Evolutionary conservation across 2,113 vertebrate species (phyloP).

Genomic region (Pongo pygmaeus): DNA sequence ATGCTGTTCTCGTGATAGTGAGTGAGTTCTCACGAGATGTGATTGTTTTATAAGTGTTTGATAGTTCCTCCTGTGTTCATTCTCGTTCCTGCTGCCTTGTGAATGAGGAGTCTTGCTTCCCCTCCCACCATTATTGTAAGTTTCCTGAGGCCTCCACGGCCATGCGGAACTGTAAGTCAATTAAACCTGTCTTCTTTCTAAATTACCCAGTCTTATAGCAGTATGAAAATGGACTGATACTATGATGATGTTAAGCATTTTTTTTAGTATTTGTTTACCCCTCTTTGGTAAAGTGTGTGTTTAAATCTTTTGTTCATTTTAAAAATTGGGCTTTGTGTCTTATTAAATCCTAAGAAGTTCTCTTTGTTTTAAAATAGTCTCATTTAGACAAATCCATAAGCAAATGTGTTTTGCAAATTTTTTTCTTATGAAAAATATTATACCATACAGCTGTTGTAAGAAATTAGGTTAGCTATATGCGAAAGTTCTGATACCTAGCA

Average conservation of each 20-base stretch:
- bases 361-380: slow-evolving; percentile 44
- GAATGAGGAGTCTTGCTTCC: no score
- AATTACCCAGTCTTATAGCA: no score
- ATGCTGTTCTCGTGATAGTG: no score
- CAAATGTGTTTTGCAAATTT: slow-evolving; percentile 3
- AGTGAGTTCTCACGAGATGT: no score
- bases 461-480: not conserved
- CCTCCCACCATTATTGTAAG: no score
- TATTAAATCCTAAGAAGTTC: not conserved
- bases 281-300: not conserved
- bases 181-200: no score
- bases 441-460: not conserved
- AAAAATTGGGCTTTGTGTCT: not conserved
- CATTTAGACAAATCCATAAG: not conserved
- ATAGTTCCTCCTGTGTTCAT: no score
- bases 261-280: not conserved
- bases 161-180: no score
- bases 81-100: no score
- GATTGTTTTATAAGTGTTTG: no score
- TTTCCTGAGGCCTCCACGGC: no score
- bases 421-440: not conserved
- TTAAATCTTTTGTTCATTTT: slow-evolving; percentile 17
- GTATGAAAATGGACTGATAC: no score
- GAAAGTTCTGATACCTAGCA: not conserved
- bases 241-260: not conserved